A percentile compares a stretch with the other conserved stretches of the same genome.
These are phyloP conservation scores for Prolemur simus DNA, from an alignment of 2,113 vertebrate species.

Conservation along the genomic window DNA sequence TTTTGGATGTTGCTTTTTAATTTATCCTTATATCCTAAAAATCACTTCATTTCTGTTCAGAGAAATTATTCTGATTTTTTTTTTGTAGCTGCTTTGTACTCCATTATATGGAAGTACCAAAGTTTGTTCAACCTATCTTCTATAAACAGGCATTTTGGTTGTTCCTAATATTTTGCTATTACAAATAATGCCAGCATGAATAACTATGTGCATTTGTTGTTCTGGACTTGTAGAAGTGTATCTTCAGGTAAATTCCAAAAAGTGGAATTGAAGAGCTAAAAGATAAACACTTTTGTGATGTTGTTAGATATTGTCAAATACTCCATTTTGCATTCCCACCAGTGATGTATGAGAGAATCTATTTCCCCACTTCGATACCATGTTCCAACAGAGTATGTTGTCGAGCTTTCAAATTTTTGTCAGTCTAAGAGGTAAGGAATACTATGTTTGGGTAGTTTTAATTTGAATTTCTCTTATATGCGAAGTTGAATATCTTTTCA, in stretches of 20 bases:
- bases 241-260: neutral
- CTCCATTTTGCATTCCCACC: neutral
- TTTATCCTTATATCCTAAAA: neutral
- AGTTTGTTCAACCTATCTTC: neutral
- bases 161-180: neutral
- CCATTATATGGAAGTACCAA: neutral
- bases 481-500: neutral
- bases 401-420: neutral
- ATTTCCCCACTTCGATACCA: neutral
- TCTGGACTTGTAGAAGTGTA: neutral
- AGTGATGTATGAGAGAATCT: too few species aligned
- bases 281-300: neutral
- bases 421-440: neutral
- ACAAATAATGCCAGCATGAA: neutral
- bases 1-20: neutral
- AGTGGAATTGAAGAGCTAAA: neutral
- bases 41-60: neutral
- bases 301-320: neutral
- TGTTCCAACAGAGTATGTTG: neutral
- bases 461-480: neutral
- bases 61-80: neutral
- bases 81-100: neutral
- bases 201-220: neutral
- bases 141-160: neutral
- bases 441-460: neutral